Base-by-base conservation (phyloP, 2,888 invertebrate species). In the Adelphocoris suturalis region DNA sequence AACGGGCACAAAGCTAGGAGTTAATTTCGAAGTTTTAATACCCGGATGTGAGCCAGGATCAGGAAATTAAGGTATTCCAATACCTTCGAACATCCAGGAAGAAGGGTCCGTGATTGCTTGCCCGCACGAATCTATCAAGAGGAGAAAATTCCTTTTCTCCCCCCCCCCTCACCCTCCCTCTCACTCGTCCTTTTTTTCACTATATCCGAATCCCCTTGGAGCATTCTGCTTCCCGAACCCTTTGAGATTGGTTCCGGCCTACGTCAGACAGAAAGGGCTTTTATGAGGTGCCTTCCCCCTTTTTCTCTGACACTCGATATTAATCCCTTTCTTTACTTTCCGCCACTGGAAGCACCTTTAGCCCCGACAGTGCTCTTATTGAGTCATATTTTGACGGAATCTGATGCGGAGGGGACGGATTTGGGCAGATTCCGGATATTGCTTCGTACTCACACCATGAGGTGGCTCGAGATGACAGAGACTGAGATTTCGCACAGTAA, bases 21-120 rank as follows among this genome's bases (percentile, higher is more conserved):
- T 68, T 19, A 68, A 68, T 68, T 5, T 23, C 68, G 68, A 68
- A 19, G 68, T 68, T 68, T 68, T 68, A 68, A 68, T 68, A 19
- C 68, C 12, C 68, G 68, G 68, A 23, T 68, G 68, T 23, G 19
- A 68, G 27, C 23, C 23, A 12, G 68, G 68, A 68, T 68, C 68
- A 68, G 68, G 68, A 68, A 68, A 68, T 68, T 68, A 68, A 68
- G 68, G 68, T 68, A 68, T 68, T 68, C 68, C 68, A 68, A 68
- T 68, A 68, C 68, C 68, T 68, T 61, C n/a, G 61, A 61, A 68
- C 68, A 68, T 68, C 23, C 68, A 68, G 68, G 68, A 68, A 68
- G 68, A 23, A 68, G 68, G 68, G 68, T 19, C 61, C 68, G 68
- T 68, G 68, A 68, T 68, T 68, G 68, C 68, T 27, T 68, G 68